phyloP scores from a whole-genome alignment of 92 coral and sea anemone species.

The Actinernus sp. region DNA sequence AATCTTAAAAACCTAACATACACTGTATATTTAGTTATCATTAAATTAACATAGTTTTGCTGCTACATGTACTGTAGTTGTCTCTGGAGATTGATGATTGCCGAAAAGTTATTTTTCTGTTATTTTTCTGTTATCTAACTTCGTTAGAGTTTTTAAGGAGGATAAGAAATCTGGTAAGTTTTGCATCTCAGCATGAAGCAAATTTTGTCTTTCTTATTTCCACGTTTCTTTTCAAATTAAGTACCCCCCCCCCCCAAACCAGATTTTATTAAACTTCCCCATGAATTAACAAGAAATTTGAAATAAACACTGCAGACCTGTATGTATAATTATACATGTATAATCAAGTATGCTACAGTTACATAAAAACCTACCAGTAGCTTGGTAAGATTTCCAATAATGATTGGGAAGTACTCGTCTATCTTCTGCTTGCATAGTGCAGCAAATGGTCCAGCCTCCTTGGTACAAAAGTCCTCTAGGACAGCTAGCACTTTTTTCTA shows the following conservation, averaged over 20 bases:
- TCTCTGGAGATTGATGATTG: neutral
- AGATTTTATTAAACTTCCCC: neutral
- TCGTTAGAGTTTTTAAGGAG: neutral
- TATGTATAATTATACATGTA: neutral
- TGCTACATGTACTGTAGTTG: neutral
- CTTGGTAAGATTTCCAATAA: neutral
- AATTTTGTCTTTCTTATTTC: neutral
- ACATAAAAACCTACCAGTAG: neutral
- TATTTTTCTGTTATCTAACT: neutral
- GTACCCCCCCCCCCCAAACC: neutral
- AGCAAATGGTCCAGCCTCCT: neutral
- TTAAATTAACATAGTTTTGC: too few species aligned
- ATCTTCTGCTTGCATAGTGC: neutral
- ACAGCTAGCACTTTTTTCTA: neutral
- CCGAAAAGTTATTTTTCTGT: neutral
- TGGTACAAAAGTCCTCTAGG: neutral
- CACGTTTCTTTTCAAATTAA: neutral
- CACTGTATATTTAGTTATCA: too few species aligned
- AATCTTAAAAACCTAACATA: too few species aligned
- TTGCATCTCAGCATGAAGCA: neutral
- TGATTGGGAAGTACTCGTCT: slow-evolving; percentile 6
- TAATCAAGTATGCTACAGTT: neutral
- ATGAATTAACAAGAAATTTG: neutral
- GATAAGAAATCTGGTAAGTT: neutral
- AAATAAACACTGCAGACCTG: neutral